Evolutionary conservation across 2,113 vertebrate species (phyloP), one percentile per base, ranked within the genome.

Genomic region (Caretta caretta): DNA sequence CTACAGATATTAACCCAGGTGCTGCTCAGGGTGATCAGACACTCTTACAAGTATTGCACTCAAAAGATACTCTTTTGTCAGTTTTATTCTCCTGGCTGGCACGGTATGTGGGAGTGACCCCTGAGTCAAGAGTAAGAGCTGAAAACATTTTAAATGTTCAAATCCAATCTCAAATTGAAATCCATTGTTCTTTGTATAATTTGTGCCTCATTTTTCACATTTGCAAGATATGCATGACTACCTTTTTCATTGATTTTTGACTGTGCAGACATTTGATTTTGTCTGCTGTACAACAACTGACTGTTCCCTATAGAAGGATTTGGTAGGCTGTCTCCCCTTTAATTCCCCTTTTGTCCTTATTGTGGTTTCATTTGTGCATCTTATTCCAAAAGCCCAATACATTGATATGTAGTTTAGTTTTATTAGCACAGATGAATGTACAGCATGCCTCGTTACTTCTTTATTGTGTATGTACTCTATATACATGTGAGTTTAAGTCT

Each of bases 1-100:
- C 90, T 98, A 88, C 80, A 97, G 76, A 87, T 97, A 97, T 95
- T 97, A 98, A 98, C 93, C 84, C 1, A 0, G 51, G 85, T 91
- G 80, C 88, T 94, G 53, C 88, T 92, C 69, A 59, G 91, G 88
- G 92, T 76, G 65, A 80, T 80, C 59, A 75, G 91, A 96, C 86
- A 38, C 48, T 92, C 87, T 93, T 94, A 86, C 48, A 92, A 89
- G 79, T 93, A 86, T 94, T 96, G 27, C 96, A 12, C 83, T 76
- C 92, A 59, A 89, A 86, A 86, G 88, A 87, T 65, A 92, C 92
- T 96, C 79, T 96, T 92, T 87, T 91, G 20, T 57, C 90, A 27
- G 51, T 7, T 80, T 4, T 93, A 90, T 12, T 24, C 87, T 90
- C 46, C 35, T 31, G 24, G 12, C 25, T 89, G 1, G 29, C 93